Percentiles rank a stretch among this genome's conserved stretches.
phyloP scores from a whole-genome alignment of 2,888 invertebrate species.

The Dusona sp. region DNA sequence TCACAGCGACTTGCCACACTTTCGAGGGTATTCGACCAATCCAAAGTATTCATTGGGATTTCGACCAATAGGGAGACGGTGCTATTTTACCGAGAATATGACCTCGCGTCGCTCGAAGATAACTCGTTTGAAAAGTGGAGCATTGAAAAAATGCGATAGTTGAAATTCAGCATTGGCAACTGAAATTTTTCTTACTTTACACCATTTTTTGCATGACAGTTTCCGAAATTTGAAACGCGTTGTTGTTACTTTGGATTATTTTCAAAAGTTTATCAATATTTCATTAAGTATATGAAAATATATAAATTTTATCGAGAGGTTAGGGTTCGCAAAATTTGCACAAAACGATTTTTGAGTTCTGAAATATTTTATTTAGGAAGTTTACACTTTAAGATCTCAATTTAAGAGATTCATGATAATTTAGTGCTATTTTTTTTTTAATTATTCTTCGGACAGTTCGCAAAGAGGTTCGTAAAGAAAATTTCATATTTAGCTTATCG shows the following conservation, averaged over 20 bases:
- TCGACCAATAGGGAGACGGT: constrained; percentile 3
- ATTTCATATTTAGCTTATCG: neutral
- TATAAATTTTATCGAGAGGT: neutral
- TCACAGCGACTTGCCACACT: neutral
- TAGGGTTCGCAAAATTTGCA: neutral
- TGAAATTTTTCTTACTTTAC: neutral
- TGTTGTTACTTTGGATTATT: neutral
- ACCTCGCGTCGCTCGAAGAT: neutral
- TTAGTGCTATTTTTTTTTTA: neutral
- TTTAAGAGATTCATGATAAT: neutral
- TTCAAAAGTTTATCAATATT: neutral
- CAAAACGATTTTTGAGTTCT: neutral
- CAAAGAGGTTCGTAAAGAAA: neutral
- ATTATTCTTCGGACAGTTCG: neutral
- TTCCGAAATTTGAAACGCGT: neutral
- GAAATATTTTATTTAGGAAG: neutral
- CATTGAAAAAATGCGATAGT: neutral
- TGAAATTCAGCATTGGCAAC: neutral
- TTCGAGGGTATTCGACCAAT: constrained; percentile 15
- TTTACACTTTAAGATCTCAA: neutral
- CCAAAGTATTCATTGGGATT: neutral
- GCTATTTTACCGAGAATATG: neutral
- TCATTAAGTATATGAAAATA: neutral
- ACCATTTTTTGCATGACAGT: neutral
- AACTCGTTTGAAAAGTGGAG: neutral